A percentile compares a stretch with the other conserved stretches of the same genome.
Conservation (phyloP, 2,113 vertebrate species). For the Hypanus sabinus region DNA sequence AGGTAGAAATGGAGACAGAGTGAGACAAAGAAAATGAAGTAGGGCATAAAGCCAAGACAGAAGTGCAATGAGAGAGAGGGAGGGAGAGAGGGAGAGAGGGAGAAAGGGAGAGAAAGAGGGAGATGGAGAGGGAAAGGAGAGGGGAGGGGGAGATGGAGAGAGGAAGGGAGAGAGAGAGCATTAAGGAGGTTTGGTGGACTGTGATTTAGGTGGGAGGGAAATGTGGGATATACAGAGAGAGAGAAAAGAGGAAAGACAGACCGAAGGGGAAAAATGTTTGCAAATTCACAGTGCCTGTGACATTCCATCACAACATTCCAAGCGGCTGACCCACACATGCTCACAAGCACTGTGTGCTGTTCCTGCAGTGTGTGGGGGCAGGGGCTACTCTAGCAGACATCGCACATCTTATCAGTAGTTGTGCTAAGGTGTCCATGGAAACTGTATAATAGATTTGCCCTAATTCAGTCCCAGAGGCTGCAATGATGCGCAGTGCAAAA, state of each 20-base stretch:
- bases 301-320: slow-evolving; percentile 53
- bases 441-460: slow-evolving; percentile 84
- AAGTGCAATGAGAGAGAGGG: background rate
- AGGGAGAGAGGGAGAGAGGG: background rate
- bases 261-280: slow-evolving; percentile 46
- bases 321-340: slow-evolving; percentile 41
- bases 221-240: background rate
- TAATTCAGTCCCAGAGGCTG: slow-evolving; percentile 80
- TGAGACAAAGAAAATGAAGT: background rate
- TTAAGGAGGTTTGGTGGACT: too few species aligned
- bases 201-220: background rate
- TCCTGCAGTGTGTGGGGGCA: slow-evolving; percentile 24
- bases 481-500: slow-evolving; percentile 61
- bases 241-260: background rate
- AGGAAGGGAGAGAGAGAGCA: too few species aligned
- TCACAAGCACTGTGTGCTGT: slow-evolving; percentile 20
- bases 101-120: background rate
- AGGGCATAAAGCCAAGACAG: background rate
- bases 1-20: background rate
- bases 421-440: slow-evolving; percentile 87
- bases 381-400: slow-evolving; percentile 53
- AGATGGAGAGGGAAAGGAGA: background rate
- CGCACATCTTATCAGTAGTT: slow-evolving; percentile 69
- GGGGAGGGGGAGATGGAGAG: background rate
- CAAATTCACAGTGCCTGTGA: slow-evolving; percentile 51